Evolutionary conservation across 37 sponge, comb jelly and placozoan genomes (phyloP).

Genomic region (Haliclona indistincta): DNA sequence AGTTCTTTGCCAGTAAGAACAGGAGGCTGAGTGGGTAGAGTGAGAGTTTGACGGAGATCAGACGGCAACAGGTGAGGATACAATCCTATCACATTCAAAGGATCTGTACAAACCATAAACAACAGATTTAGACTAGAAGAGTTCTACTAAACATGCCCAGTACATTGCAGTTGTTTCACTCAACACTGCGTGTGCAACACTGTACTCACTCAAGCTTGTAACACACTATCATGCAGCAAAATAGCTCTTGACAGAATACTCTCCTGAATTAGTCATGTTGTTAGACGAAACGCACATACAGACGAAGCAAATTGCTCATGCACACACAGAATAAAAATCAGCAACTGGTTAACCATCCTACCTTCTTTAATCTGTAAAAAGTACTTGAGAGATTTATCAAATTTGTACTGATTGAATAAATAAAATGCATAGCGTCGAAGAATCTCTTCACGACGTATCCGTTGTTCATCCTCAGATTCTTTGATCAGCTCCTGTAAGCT

Average conservation of each 20-base stretch:
- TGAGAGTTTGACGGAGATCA: conserved; percentile 32
- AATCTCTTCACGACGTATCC: conserved; percentile 33
- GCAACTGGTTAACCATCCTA: conserved; percentile 9
- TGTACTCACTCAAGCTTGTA: not conserved
- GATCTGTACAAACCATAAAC: conserved; percentile 29
- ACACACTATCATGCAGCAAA: not conserved
- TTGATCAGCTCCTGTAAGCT: conserved; percentile 49
- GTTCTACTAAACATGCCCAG: not conserved
- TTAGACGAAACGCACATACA: too few relatives aligned
- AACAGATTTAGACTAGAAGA: not conserved
- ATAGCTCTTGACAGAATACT: too few relatives aligned
- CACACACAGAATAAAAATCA: not conserved
- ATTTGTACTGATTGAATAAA: conserved; percentile 72
- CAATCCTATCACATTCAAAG: conserved; percentile 71
- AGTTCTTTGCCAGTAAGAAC: conserved; percentile 57
- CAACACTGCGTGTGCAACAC: not conserved
- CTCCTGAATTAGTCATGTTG: too few relatives aligned
- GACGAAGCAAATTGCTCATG: not conserved
- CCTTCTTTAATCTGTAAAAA: conserved; percentile 65
- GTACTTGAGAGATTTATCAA: conserved; percentile 57
- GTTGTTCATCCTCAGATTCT: conserved; percentile 33
- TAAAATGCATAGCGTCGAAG: conserved; percentile 60
- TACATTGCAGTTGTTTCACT: not conserved
- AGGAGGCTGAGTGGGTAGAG: conserved; percentile 64
- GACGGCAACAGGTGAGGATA: conserved; percentile 69